A percentile compares a stretch with the other conserved stretches of the same genome.
Conservation (phyloP, 1,140 invertebrate genomes). For the Coenobita brevimanus region DNA sequence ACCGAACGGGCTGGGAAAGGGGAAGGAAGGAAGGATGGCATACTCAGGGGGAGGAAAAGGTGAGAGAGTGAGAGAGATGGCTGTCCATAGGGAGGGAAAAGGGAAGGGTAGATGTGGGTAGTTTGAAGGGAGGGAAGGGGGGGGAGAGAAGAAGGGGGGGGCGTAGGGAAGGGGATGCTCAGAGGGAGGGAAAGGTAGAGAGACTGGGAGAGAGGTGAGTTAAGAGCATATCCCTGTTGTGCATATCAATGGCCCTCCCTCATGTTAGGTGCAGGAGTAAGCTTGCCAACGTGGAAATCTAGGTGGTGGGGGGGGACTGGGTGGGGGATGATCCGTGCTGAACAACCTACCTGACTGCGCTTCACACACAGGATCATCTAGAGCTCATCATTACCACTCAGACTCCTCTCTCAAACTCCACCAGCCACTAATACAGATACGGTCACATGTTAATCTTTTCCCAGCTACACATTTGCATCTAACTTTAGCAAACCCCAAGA, state of each 20-base stretch:
- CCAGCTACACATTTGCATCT: too few species aligned
- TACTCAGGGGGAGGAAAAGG: constrained; percentile 1
- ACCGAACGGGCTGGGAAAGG: background rate
- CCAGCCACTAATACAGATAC: too few species aligned
- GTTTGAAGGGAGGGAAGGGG: background rate
- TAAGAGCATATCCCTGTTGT: constrained; percentile 41
- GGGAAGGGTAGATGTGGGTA: background rate
- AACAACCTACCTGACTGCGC: too few species aligned
- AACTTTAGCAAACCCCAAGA: too few species aligned
- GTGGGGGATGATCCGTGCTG: too few species aligned
- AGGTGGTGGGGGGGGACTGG: background rate
- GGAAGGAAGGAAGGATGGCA: background rate
- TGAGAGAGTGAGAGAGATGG: background rate
- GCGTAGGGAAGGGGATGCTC: background rate
- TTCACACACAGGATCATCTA: too few species aligned
- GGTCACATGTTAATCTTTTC: too few species aligned
- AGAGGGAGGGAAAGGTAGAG: constrained; percentile 5
- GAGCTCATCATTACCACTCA: too few species aligned
- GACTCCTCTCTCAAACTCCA: too few species aligned
- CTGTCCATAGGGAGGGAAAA: constrained; percentile 17
- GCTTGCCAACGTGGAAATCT: constrained; percentile 6
- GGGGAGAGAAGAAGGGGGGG: background rate
- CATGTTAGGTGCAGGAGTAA: constrained; percentile 14
- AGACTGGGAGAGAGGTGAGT: background rate
- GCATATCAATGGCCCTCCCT: constrained; percentile 28